Percentiles rank a stretch among this genome's conserved stretches.
phyloP scores from a whole-genome alignment of 2,113 vertebrate genomes.

The Carettochelys insculpta region DNA sequence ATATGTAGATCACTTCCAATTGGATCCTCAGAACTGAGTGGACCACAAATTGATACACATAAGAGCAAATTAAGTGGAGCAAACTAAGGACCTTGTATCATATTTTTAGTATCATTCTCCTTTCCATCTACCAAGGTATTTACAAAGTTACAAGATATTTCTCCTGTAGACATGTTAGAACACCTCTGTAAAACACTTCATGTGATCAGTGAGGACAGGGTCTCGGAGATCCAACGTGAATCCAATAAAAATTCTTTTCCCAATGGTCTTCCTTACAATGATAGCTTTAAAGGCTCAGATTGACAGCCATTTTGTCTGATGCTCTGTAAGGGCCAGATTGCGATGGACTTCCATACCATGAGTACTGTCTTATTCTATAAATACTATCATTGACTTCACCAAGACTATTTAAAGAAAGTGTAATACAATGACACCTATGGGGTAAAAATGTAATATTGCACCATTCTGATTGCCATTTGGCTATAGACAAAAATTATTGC shows the following conservation, averaged over 20 bases:
- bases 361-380: neutral
- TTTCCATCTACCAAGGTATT: neutral
- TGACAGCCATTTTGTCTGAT: neutral
- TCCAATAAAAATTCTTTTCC: neutral
- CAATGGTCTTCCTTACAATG: neutral
- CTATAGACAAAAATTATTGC: neutral
- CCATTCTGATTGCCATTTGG: neutral
- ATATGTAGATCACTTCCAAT: neutral
- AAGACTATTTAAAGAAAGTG: neutral
- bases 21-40: neutral
- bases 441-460: neutral
- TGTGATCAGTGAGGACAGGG: neutral
- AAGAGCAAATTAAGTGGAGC: neutral
- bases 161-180: no score
- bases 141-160: neutral
- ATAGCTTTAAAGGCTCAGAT: conserved; percentile 21
- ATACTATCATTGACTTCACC: neutral
- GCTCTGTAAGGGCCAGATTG: neutral
- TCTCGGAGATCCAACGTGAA: neutral
- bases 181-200: neutral
- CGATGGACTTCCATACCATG: neutral
- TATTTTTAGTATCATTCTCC: neutral
- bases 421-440: neutral
- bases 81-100: no score
- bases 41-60: neutral